Percentiles rank a stretch among this genome's conserved stretches.
These are phyloP conservation scores for Hyles lineata DNA, from an alignment of 2,888 invertebrate genomes.

Conservation along the genomic window DNA sequence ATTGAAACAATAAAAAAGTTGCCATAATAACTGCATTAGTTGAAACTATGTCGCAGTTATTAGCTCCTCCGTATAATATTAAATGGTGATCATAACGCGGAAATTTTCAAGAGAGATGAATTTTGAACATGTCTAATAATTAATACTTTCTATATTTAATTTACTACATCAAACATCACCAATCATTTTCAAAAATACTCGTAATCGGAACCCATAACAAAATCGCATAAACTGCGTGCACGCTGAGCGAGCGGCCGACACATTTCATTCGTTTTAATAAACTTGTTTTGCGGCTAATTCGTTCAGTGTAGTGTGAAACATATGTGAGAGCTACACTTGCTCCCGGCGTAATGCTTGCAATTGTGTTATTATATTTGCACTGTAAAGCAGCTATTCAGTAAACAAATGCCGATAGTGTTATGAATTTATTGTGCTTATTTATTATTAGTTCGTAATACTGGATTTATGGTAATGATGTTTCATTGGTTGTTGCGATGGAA, in stretches of 20 bases:
- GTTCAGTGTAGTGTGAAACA: slow-evolving; percentile 10
- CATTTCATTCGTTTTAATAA: slow-evolving; percentile 22
- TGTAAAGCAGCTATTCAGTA: neutral
- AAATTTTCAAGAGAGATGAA: too few relatives aligned
- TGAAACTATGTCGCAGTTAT: too few relatives aligned
- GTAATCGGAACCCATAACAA: too few relatives aligned
- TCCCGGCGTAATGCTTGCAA: slow-evolving; percentile 29
- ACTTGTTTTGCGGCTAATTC: slow-evolving; percentile 25
- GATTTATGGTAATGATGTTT: neutral
- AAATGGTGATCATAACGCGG: too few relatives aligned
- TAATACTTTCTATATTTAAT: too few relatives aligned
- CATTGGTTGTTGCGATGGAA: neutral
- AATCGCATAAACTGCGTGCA: neutral
- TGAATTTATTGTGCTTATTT: slow-evolving; percentile 11
- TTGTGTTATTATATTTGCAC: slow-evolving; percentile 8
- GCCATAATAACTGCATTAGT: too few relatives aligned
- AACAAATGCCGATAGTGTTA: neutral
- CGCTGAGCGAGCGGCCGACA: neutral
- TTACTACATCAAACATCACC: too few relatives aligned
- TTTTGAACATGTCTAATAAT: too few relatives aligned
- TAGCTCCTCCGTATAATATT: too few relatives aligned
- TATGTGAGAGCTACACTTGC: slow-evolving; percentile 17
- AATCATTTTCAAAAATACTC: too few relatives aligned
- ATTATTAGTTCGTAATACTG: neutral
- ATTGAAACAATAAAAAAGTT: too few relatives aligned